Base-by-base conservation (phyloP, 2,797 vertebrate species). In the Percopsis omiscomaycus region DNA sequence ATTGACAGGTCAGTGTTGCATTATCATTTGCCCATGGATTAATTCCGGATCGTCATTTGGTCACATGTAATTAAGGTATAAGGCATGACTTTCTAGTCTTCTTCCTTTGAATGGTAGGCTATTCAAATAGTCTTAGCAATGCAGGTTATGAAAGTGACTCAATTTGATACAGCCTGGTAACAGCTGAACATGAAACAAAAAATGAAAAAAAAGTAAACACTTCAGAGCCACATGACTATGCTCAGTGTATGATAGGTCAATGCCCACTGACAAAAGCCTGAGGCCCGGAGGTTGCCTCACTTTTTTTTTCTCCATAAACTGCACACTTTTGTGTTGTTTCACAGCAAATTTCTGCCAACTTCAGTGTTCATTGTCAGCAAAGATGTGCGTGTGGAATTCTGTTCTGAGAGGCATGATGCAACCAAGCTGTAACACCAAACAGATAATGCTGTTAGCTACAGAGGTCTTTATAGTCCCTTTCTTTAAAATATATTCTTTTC, bases 331-430 rank as follows among this genome's bases (percentile, higher is more conserved):
- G 85, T 90, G 89, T 89, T 83, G 83, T 92, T 92, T 92, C 89
- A 89, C 86, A 90, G 90, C 88, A 90, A 90, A 90, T 82, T 87
- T 93, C 91, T 92, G 88, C 90, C 88, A 92, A 90, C 89, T 93
- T 91, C 91, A 92, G 91, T 89, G 88, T 90, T 93, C 89, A 88
- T 92, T 92, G 91, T 93, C 93, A 92, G 91, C 88, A 89, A 93
- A 92, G 91, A 91, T 91, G 89, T 86, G 89, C 90, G 90, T 88
- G 88, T 78, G 84, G 84, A 87, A 86, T 88, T 90, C 87, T 87
- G 86, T 91, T 92, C 89, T 90, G 88, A 86, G 89, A 85, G 90
- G 83, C 89, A 91, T 94, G 92, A 94, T 94, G 93, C 92, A 93
- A 94, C 88, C 75, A 22, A 75, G 85, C 88, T 93, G 93, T 91